These are phyloP conservation scores for Protodeltote pygarga DNA, from an alignment of 2,888 invertebrate genomes.

Conservation along the genomic window DNA sequence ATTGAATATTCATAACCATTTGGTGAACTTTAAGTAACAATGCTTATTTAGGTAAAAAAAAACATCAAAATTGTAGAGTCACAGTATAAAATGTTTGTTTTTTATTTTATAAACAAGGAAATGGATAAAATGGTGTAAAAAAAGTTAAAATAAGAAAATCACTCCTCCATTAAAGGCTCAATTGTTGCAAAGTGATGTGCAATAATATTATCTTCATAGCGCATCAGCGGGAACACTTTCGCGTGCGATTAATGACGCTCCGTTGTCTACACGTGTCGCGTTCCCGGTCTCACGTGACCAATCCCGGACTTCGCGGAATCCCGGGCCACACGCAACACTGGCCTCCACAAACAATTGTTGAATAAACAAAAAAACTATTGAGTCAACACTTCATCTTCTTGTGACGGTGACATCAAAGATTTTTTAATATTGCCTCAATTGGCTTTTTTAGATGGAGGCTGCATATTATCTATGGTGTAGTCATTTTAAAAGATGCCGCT, in stretches of 20 bases:
- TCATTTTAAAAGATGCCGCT: not conserved
- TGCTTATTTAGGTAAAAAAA: no score
- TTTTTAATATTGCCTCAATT: conserved; percentile 22
- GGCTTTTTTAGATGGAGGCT: conserved; percentile 2
- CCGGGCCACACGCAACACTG: conserved; percentile 53
- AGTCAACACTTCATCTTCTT: conserved; percentile 34
- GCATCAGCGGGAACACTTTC: conserved; percentile 36
- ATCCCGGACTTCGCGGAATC: conserved; percentile 55
- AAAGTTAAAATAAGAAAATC: conserved; percentile 14
- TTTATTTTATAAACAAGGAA: conserved; percentile 10
- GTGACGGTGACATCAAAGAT: conserved; percentile 42
- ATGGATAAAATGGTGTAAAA: conserved; percentile 4
- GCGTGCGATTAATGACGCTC: conserved; percentile 46
- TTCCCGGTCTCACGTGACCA: conserved; percentile 44
- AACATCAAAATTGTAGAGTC: no score
- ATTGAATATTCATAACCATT: no score
- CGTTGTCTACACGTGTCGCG: conserved; percentile 46
- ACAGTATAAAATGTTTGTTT: no score
- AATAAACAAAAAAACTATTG: conserved; percentile 47
- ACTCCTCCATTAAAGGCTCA: conserved; percentile 13
- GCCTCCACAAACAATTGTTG: conserved; percentile 45
- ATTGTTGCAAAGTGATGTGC: conserved; percentile 29
- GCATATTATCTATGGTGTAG: not conserved
- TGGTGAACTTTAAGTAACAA: no score
- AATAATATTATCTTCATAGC: conserved; percentile 27